Evolutionary conservation across 2,113 vertebrate species (phyloP).

Genomic region (Rallus limicola): DNA sequence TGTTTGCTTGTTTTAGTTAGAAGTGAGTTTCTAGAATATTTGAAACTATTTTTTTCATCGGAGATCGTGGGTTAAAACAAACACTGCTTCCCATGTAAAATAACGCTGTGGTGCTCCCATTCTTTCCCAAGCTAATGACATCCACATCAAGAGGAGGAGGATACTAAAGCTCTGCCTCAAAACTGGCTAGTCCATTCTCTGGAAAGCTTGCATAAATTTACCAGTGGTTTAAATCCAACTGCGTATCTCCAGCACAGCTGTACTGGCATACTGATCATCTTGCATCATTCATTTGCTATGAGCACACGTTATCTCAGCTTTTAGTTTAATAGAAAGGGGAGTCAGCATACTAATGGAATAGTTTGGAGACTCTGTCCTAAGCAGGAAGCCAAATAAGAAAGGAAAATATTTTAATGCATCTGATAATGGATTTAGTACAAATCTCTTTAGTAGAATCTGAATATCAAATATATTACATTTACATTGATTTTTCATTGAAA

Average conservation of each 20-base stretch:
- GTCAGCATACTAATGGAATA: slow-evolving; percentile 9
- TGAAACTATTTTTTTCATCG: not conserved
- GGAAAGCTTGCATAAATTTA: slow-evolving; percentile 31
- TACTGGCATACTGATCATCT: not conserved
- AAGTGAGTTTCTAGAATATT: not conserved
- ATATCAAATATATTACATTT: not conserved
- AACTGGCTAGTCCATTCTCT: not conserved
- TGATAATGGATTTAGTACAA: not conserved
- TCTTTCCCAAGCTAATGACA: not conserved
- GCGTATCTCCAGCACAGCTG: not conserved
- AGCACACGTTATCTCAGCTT: not conserved
- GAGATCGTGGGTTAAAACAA: not conserved
- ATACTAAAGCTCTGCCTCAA: not conserved
- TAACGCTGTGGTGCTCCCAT: not conserved
- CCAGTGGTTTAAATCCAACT: not conserved
- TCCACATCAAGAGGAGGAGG: not conserved
- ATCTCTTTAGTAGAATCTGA: not conserved
- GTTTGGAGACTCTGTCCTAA: not conserved
- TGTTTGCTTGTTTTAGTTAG: slow-evolving; percentile 17
- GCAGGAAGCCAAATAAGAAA: not conserved
- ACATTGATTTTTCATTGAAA: not conserved
- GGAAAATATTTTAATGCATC: not conserved
- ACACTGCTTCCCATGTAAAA: not conserved
- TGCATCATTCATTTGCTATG: slow-evolving; percentile 34
- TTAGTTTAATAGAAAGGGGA: slow-evolving; percentile 5